Evolutionary conservation across 2,113 vertebrate species (phyloP), one percentile per base, ranked within the genome.

Genomic region (Urocynchramus pylzowi): DNA sequence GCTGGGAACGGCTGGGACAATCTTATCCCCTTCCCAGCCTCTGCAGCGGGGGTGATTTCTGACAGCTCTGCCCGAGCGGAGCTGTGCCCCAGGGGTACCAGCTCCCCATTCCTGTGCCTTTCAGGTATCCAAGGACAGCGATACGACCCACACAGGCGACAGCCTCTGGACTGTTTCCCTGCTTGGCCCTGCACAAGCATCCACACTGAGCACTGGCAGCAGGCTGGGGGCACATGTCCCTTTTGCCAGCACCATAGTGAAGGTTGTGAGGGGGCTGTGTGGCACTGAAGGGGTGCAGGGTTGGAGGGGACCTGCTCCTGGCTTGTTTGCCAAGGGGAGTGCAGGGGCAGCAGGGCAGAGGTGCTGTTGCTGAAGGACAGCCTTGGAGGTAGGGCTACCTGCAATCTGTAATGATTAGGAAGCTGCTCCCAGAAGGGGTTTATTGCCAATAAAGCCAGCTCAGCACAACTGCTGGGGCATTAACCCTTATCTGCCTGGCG

Each of bases 381-480:
- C 83, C 37, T 12, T 13, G 39, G 84, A 96, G 84, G 71, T 42
- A 78, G 87, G 56, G 74, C 91, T 93, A 91, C 64, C 54, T 95
- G 84, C 57, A 94, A 76, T 86, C 86, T 80, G 39, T 75, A 71
- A 49, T 47, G 83, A 93, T 96, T 95, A 92, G 86, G 86, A 84
- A 89, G 86, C 71, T 86, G 71, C 76, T 95, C 77, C 88, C 68
- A 92, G 59, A 27, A 11, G 1, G 53, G 54, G 70, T 93, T 94
- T 93, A 86, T 83, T 93, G 88, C 90, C 79, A 85, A 76, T 92
- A 94, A 90, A 94, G 92, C 75, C 63, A 93, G 71, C 88, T 92
- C 90, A 95, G 88, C 83, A 90, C 63, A 80, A 73, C 88, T 90
- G 75, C 70, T 57, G 52, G 65, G 90, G 67, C 70, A 83, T 96